Percentiles rank a stretch among this genome's conserved stretches.
phyloP scores from a whole-genome alignment of 2,888 invertebrate genomes.

The Acrobasis consociella region DNA sequence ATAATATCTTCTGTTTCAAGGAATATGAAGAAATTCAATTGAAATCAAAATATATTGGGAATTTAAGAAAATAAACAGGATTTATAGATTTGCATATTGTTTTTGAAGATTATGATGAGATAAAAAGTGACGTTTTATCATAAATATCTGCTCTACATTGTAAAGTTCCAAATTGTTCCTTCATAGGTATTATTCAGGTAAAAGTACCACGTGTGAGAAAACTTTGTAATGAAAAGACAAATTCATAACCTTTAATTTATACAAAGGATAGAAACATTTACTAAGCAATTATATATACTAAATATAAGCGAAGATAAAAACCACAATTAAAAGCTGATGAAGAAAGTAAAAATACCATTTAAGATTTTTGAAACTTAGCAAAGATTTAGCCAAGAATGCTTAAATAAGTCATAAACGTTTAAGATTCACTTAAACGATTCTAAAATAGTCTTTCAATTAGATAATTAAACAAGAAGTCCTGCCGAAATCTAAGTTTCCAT shows the following conservation, averaged over 20 bases:
- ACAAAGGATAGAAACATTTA: too few species aligned
- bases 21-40: background rate
- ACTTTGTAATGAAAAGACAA: background rate
- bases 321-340: too few species aligned
- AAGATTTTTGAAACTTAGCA: too few species aligned
- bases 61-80: background rate
- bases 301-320: too few species aligned
- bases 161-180: background rate
- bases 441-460: constrained; percentile 15
- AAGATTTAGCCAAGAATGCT: background rate
- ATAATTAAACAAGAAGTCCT: constrained; percentile 5
- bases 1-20: constrained; percentile 9
- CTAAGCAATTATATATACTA: too few species aligned
- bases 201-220: background rate
- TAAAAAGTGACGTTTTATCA: background rate
- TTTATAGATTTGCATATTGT: background rate
- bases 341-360: too few species aligned
- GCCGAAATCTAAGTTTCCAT: background rate
- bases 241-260: background rate
- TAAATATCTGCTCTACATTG: background rate
- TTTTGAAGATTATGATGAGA: background rate
- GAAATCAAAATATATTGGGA: background rate
- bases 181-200: background rate
- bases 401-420: background rate
- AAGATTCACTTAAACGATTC: background rate